A percentile compares a stretch with the other conserved stretches of the same genome.
Evolutionary conservation across 2,113 vertebrate species (phyloP).

Genomic region (Raja brachyura): DNA sequence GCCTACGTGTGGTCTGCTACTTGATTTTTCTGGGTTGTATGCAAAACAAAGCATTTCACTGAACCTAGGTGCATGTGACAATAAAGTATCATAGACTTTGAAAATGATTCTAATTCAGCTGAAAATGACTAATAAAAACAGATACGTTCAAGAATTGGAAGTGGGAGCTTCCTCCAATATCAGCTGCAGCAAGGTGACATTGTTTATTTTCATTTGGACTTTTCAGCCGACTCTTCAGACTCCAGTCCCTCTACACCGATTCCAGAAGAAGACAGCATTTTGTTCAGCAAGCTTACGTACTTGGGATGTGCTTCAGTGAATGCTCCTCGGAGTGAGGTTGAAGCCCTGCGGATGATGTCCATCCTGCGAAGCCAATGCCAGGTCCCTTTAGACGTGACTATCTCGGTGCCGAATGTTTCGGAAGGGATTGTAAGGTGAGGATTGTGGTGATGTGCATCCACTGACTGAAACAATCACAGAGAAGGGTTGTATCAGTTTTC

Average conservation of each 20-base stretch:
- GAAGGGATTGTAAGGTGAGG: constrained; percentile 90
- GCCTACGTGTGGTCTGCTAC: too few species aligned
- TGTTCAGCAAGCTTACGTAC: constrained; percentile 96
- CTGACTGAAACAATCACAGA: background rate
- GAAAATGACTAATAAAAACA: background rate
- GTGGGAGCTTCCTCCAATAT: background rate
- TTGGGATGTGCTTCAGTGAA: constrained; percentile 94
- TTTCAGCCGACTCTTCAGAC: constrained; percentile 55
- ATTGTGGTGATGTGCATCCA: background rate
- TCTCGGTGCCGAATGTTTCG: constrained; percentile 90
- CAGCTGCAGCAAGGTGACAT: background rate
- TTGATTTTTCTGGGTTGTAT: too few species aligned
- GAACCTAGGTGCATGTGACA: too few species aligned
- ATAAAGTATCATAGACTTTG: background rate
- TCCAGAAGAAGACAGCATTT: constrained; percentile 88
- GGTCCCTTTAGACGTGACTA: constrained; percentile 82
- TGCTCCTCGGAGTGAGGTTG: constrained; percentile 90
- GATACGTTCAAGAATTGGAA: background rate
- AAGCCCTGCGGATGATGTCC: constrained; percentile 93
- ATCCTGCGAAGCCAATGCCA: constrained; percentile 89
- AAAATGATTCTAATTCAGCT: background rate
- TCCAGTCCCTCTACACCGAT: constrained; percentile 76
- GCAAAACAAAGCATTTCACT: too few species aligned
- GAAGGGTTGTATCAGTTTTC: background rate
- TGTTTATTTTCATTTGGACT: constrained; percentile 38